Conservation (phyloP, 2,113 vertebrate genomes). For the Struthidea cinerea region DNA sequence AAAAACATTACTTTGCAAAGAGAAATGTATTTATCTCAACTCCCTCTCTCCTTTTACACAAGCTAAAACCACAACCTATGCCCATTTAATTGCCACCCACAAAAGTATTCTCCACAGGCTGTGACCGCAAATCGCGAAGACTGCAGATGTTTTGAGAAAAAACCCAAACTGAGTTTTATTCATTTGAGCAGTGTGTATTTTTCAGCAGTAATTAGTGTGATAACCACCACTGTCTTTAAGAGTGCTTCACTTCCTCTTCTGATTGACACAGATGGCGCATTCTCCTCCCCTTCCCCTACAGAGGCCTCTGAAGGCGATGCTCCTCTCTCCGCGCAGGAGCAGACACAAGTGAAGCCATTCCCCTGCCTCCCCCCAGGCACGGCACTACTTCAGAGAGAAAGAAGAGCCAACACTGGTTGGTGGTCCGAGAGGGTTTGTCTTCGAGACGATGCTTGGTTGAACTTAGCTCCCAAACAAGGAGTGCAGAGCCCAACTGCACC, state of each 20-base stretch:
- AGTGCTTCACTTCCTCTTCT: background rate
- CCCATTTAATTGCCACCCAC: background rate
- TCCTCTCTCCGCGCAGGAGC: background rate
- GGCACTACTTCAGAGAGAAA: background rate
- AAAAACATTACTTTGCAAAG: background rate
- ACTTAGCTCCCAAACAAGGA: background rate
- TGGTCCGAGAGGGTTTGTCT: background rate
- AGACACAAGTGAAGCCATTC: background rate
- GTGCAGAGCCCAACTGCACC: fast-evolving
- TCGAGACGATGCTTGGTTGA: fast-evolving
- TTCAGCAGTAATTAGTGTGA: background rate
- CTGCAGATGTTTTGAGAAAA: background rate
- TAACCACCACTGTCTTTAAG: background rate
- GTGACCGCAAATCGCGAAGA: fast-evolving
- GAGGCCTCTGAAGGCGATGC: fast-evolving
- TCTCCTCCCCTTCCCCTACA: background rate
- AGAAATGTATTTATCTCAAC: background rate
- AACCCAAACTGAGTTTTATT: background rate
- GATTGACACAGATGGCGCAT: background rate
- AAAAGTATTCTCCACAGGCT: background rate
- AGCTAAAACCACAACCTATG: background rate
- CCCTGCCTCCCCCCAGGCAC: background rate
- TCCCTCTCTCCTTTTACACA: background rate
- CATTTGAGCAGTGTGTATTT: background rate
- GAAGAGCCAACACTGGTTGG: background rate